phyloP scores from a whole-genome alignment of 2,888 invertebrate genomes.

The Andricus curvator region DNA sequence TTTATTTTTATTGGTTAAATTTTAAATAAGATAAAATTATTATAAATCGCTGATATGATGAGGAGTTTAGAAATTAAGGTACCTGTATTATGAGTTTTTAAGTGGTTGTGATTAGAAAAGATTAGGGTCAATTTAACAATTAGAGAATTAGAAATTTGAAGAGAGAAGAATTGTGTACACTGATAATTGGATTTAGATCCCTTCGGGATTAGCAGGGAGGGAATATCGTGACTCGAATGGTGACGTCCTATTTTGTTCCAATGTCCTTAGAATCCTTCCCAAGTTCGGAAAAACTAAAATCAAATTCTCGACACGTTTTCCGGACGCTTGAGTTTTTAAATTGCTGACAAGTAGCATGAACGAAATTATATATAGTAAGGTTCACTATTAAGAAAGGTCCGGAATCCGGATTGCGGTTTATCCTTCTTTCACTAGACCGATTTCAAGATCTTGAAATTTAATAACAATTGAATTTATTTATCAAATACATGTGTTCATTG shows the following conservation, averaged over 20 bases:
- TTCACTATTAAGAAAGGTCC: not conserved
- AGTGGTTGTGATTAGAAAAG: not conserved
- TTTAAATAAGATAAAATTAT: too few relatives aligned
- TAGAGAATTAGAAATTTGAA: not conserved
- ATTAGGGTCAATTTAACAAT: not conserved
- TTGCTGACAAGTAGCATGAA: not conserved
- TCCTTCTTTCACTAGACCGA: not conserved
- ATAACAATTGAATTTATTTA: not conserved
- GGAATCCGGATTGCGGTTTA: not conserved
- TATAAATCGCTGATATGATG: too few relatives aligned
- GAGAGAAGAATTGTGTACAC: not conserved
- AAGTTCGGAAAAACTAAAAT: not conserved
- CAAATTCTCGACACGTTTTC: not conserved
- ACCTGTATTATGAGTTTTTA: not conserved
- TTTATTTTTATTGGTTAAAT: too few relatives aligned
- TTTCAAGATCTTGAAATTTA: too few relatives aligned
- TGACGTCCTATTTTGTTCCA: not conserved
- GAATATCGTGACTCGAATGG: not conserved
- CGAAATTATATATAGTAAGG: not conserved
- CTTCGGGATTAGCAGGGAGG: not conserved
- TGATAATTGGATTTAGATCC: not conserved
- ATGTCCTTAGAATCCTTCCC: not conserved
- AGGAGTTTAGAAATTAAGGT: not conserved
- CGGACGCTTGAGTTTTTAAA: not conserved
- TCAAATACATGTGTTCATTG: not conserved